Evolutionary conservation across 2,797 vertebrate genomes (phyloP), one percentile per base, ranked within the genome.

Genomic region (Catamblyrhynchus diadema): DNA sequence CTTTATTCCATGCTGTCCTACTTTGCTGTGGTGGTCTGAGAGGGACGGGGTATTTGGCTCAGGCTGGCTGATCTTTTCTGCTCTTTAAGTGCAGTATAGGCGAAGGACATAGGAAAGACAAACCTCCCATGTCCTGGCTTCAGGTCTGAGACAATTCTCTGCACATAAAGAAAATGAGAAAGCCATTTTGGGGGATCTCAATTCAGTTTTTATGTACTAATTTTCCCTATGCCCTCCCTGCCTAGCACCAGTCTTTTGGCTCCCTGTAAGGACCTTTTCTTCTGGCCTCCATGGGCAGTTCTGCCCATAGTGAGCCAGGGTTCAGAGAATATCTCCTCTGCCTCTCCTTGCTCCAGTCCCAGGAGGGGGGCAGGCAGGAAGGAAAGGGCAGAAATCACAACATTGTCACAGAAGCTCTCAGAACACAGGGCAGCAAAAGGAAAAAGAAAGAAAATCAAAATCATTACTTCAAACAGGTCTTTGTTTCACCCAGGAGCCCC

Each of bases 171-270:
- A 28, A 70, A 93, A 21, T 3, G 1, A 27, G 4, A 70, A 56
- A 56, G 24, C 14, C 3, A 11, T 2, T 74, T 37, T 39, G 1
- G 14, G 21, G 11, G 9, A 39, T 11, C 25, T 67, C 2, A 0
- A 24, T 20, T 88, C 8, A 3, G 25, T 25, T 80, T 90, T 90
- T 72, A 19, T 16, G 6, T 19, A 20, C 17, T 8, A 17, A 0
- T 71, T 86, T 51, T 48, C 41, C 56, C 24, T 65, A 8, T 9
- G 59, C 12, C 19, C 20, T 50, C n/a, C 42, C 24, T 30, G 18
- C 19, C 30, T 42, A 48, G 22, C 33, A 59, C 9, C 10, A 60
- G 5, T 16, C 19, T 62, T 44, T 23, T 39, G 8, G 14, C 16
- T 10, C 30, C 20, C 14, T 39, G 1, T 48, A 61, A 84, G 6